Conservation (phyloP, 2,797 vertebrate species). For the Acanthurus tractus region DNA sequence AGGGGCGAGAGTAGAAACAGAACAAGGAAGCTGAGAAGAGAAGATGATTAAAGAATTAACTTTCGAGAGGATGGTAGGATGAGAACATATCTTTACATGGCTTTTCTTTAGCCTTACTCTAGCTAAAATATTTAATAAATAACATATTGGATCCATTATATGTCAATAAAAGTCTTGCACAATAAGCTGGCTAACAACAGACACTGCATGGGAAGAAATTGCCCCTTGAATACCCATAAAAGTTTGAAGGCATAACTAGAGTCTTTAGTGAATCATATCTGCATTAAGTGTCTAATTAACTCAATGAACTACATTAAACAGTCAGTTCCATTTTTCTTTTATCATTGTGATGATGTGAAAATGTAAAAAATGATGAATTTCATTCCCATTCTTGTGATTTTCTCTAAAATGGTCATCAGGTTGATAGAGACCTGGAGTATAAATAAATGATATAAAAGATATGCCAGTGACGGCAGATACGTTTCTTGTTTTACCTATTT, state of each 20-base stretch:
- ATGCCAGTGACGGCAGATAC: too few species aligned
- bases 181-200: background rate
- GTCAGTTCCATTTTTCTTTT: too few species aligned
- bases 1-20: background rate
- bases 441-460: too few species aligned
- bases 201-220: background rate
- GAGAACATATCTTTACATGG: background rate
- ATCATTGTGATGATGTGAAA: too few species aligned
- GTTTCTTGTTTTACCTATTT: too few species aligned
- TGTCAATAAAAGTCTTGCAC: background rate
- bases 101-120: background rate
- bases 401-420: too few species aligned
- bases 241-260: background rate
- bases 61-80: background rate
- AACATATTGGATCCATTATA: background rate
- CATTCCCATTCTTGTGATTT: too few species aligned
- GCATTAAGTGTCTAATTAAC: too few species aligned
- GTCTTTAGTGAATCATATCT: background rate
- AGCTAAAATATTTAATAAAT: background rate
- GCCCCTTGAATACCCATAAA: background rate
- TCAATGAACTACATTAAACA: too few species aligned
- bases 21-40: constrained; percentile 3
- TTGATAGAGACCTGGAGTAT: too few species aligned
- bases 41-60: background rate
- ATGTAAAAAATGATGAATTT: too few species aligned